Evolutionary conservation across 2,113 vertebrate species (phyloP).

Genomic region (Callorhinus ursinus): DNA sequence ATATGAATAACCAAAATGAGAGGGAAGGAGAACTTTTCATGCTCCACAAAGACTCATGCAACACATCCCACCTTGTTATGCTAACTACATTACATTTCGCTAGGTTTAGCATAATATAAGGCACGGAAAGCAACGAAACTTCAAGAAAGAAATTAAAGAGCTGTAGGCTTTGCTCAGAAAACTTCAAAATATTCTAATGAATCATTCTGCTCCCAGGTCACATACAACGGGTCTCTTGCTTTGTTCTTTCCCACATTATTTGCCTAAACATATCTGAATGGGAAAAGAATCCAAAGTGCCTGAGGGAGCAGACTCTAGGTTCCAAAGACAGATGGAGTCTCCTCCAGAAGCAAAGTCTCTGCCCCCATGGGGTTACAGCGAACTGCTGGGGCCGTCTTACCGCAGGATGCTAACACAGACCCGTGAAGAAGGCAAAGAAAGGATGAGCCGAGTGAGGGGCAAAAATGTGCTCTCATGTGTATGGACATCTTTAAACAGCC

Average conservation of each 20-base stretch:
- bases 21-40: conserved; percentile 61
- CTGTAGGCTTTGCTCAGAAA: conserved; percentile 46
- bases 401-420: neutral
- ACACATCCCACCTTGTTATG: conserved; percentile 45
- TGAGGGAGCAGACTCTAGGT: neutral
- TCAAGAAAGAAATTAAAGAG: conserved; percentile 68
- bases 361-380: accelerated
- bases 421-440: neutral
- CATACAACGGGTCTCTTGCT: neutral
- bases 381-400: accelerated
- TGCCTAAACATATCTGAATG: neutral
- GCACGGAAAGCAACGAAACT: conserved; percentile 10
- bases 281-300: conserved; percentile 49
- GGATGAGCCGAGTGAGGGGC: accelerated
- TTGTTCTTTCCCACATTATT: conserved; percentile 39
- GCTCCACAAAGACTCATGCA: conserved; percentile 69
- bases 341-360: neutral
- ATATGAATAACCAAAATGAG: conserved; percentile 72
- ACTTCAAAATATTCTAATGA: conserved; percentile 34
- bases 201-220: conserved; percentile 57
- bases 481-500: neutral
- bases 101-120: conserved; percentile 56
- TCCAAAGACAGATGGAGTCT: neutral
- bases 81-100: neutral
- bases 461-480: accelerated